Evolutionary conservation across 2,797 vertebrate species (phyloP), one percentile per base, ranked within the genome.

Genomic region (Rhinella marina): DNA sequence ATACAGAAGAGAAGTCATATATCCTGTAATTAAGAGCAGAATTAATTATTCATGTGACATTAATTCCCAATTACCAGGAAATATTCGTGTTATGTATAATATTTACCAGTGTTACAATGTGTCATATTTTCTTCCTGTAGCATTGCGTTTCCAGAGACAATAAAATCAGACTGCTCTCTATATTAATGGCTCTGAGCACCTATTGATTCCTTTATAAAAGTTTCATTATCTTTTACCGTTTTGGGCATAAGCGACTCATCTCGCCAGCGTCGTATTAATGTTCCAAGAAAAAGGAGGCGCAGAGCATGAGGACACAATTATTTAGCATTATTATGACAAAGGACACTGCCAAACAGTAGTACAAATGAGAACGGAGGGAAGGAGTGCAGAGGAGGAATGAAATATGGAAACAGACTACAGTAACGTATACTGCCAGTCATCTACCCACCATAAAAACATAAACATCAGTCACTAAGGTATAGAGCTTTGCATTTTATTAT

Each of bases 191-290:
- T 73, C 56, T 81, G 54, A 81, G 85, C 78, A 72, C 82, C 66
- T 81, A 87, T 87, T 87, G 85, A 81, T 87, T 87, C 68, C 68
- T 27, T 62, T 87, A 54, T 61, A 61, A 72, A 59, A 73, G 85
- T 87, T 87, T 87, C 85, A 87, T 87, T 87, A 87, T 87, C 66
- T 87, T 81, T 87, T 87, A 81, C 57, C 25, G 85, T 87, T 81
- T 73, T 87, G 52, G 85, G 85, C 32, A 87, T 62, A 68, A 81
- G 79, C 59, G 77, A 81, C 66, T 87, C 54, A 29, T 87, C 52
- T 81, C n/a, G 54, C 78, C 78, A 73, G 61, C 32, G 50, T 87
- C 78, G 81, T 73, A 87, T 72, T 57, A 59, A 81, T 14, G 85
- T 87, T 87, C 27, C 23, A 81, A 73, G 78, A 87, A 59, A 87